These are phyloP conservation scores for Dunckerocampus dactyliophorus DNA, from an alignment of 2,113 vertebrate genomes.

Conservation along the genomic window DNA sequence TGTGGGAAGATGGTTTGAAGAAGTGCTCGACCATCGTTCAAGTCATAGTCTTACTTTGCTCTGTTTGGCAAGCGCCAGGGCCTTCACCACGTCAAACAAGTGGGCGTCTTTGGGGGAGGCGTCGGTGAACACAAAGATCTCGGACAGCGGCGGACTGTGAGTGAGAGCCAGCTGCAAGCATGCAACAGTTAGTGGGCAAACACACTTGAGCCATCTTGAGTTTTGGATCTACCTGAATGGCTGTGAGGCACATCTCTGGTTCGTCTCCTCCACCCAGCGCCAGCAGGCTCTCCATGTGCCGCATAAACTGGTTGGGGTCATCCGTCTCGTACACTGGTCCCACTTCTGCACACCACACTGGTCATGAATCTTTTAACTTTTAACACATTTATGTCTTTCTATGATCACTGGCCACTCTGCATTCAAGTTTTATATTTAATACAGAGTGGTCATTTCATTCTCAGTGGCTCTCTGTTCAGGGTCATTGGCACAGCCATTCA, in stretches of 20 bases:
- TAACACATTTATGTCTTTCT: not conserved
- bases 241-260: conserved; percentile 86
- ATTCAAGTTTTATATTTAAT: no score
- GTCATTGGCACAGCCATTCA: not conserved
- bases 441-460: no score
- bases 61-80: conserved; percentile 73
- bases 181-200: not conserved
- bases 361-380: not conserved
- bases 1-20: conserved; percentile 33
- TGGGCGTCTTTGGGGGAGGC: conserved; percentile 82
- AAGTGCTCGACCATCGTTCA: not conserved
- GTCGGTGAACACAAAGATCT: conserved; percentile 87
- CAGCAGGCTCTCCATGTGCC: conserved; percentile 68
- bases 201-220: not conserved
- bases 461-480: not conserved
- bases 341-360: conserved; percentile 61
- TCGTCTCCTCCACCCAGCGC: conserved; percentile 82
- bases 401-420: no score
- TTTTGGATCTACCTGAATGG: conserved; percentile 70
- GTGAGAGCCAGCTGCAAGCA: conserved; percentile 77
- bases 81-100: conserved; percentile 73
- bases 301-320: conserved; percentile 76
- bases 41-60: conserved; percentile 69
- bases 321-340: conserved; percentile 79
- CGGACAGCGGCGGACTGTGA: conserved; percentile 80